Percentiles rank a stretch among this genome's conserved stretches.
phyloP scores from a whole-genome alignment of 2,113 vertebrate genomes.

The Ptilonorhynchus violaceus region DNA sequence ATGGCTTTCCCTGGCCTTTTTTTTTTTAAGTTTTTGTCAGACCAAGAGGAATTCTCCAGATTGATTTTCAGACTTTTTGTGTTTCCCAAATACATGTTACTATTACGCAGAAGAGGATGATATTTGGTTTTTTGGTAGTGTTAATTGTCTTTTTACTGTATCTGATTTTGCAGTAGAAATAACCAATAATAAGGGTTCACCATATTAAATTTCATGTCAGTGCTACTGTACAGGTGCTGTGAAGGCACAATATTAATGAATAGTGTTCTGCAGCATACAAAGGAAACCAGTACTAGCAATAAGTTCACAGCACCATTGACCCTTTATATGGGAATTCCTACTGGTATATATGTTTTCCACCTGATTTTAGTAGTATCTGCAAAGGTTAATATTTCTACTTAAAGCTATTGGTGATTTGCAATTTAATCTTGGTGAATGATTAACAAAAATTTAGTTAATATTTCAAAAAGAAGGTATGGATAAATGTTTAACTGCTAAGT shows the following conservation, averaged over 20 bases:
- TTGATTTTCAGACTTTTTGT: not conserved
- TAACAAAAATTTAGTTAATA: slow-evolving; percentile 27
- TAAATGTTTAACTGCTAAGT: slow-evolving; percentile 21
- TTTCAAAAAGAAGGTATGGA: not conserved
- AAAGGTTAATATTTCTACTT: not conserved
- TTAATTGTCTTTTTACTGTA: not conserved
- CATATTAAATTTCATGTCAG: not conserved
- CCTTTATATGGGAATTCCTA: not conserved
- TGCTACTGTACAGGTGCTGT: not conserved
- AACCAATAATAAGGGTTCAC: not conserved
- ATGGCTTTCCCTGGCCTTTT: not conserved
- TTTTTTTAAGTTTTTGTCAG: not conserved
- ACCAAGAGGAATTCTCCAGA: not conserved
- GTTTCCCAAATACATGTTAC: not conserved
- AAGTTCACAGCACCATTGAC: not conserved
- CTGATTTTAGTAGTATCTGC: not conserved
- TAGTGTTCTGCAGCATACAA: not conserved
- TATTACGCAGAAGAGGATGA: not conserved
- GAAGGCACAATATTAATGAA: not conserved
- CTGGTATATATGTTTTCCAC: not conserved
- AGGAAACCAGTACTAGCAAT: not conserved
- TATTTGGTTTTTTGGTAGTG: not conserved
- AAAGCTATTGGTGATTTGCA: not conserved
- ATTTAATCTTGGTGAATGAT: slow-evolving; percentile 35
- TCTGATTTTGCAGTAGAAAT: not conserved